Percentiles rank a stretch among this genome's conserved stretches.
These are phyloP conservation scores for Kradibia gibbosae DNA, from an alignment of 1,140 invertebrate species.

Conservation along the genomic window DNA sequence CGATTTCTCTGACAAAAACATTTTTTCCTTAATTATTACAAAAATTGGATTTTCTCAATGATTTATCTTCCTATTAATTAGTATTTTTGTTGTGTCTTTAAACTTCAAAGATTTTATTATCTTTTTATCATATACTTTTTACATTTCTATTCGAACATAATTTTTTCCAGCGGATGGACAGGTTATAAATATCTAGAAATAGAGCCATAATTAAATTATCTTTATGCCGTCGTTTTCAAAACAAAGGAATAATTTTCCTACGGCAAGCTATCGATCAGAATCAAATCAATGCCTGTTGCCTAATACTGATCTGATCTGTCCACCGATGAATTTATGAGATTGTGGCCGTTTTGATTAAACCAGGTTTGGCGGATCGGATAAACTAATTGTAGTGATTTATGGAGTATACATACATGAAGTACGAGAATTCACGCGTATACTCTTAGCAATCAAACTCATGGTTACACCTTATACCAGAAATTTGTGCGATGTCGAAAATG, in stretches of 20 bases:
- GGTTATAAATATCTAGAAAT: background rate
- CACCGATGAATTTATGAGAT: conserved; percentile 28
- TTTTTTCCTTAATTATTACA: too few species aligned
- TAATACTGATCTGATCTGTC: conserved; percentile 27
- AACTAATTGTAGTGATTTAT: conserved; percentile 38
- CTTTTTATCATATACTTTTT: too few species aligned
- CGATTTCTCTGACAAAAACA: too few species aligned
- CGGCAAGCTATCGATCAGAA: conserved; percentile 28
- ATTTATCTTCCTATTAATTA: too few species aligned
- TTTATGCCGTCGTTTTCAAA: background rate
- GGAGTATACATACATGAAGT: too few species aligned
- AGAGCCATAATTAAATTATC: background rate
- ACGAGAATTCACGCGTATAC: background rate
- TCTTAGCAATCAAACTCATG: background rate
- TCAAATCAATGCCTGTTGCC: conserved; percentile 15
- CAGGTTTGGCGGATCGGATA: conserved; percentile 13
- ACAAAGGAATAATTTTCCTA: conserved; percentile 30
- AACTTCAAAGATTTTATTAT: too few species aligned
- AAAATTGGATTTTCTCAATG: too few species aligned
- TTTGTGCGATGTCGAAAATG: background rate
- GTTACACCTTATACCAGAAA: background rate
- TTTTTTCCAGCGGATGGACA: too few species aligned
- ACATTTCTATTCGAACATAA: too few species aligned
- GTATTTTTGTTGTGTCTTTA: too few species aligned
- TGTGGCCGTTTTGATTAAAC: conserved; percentile 24